Evolutionary conservation across 2,113 vertebrate genomes (phyloP), one percentile per base, ranked within the genome.

Genomic region (Plotosus lineatus): DNA sequence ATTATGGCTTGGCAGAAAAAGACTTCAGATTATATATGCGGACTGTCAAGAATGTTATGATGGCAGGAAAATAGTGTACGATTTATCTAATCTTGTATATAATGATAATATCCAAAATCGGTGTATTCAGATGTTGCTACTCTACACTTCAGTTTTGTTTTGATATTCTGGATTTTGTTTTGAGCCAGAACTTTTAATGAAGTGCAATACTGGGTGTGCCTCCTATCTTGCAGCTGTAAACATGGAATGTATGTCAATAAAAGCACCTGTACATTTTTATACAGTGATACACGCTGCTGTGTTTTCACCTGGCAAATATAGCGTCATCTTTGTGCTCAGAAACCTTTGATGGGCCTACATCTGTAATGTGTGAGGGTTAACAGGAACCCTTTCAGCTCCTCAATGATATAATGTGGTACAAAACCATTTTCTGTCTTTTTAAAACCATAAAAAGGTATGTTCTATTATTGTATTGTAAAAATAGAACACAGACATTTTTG

Each of bases 131-230:
- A 95, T 96, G 95, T 96, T 95, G 97, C 94, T 96, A 94, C 95
- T 97, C 95, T 96, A 95, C 96, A 97, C 95, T 95, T 96, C 95
- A 95, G 91, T 97, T 98, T 97, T 94, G 95, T 97, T 98, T n/a
- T 97, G 94, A 96, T 97, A 96, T 97, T 96, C 95, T 97, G 96
- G 96, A 93, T 98, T 97, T 95, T 94, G 95, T 98, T 93, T 97
- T 95, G 94, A 97, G 96, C 96, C 96, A 98, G 98, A 98, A 96
- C 94, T 98, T 98, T 98, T 96, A 97, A 97, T 97, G 96, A 98
- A 98, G 97, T 99, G 97, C 98, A 98, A 98, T 98, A 98, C 96
- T 97, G 95, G 96, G 97, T 96, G 97, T 98, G 97, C 96, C 98
- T 98, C 96, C 97, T 96, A 96, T 95, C 95, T 96, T 95, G 95